phyloP scores from a whole-genome alignment of 2,113 vertebrate species.

The Oenanthe oenanthe region DNA sequence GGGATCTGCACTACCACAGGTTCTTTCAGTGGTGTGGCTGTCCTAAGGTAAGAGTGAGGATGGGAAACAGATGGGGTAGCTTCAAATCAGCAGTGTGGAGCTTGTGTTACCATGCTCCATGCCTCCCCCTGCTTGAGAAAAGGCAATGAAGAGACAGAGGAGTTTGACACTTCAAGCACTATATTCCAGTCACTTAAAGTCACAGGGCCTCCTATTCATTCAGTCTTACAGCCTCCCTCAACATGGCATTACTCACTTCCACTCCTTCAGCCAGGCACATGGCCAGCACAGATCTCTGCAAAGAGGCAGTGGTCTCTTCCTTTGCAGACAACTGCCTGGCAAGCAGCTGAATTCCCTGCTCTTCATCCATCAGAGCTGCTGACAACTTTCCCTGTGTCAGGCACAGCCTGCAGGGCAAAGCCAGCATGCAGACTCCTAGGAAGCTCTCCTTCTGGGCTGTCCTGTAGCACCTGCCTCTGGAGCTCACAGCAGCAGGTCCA shows the following conservation, averaged over 20 bases:
- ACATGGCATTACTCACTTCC: not conserved
- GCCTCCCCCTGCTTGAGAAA: not conserved
- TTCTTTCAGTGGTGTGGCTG: not conserved
- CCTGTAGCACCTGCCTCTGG: not conserved
- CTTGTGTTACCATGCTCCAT: not conserved
- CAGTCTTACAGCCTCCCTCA: not conserved
- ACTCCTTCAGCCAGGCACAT: not conserved
- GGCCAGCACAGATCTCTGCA: conserved; percentile 29
- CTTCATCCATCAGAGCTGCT: conserved; percentile 3
- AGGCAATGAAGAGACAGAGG: not conserved
- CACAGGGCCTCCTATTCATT: not conserved
- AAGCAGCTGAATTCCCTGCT: conserved; percentile 2
- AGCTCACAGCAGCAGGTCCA: not conserved
- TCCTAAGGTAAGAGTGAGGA: not conserved
- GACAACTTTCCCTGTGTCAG: not conserved
- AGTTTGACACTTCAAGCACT: not conserved
- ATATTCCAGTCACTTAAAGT: not conserved
- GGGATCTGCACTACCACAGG: not conserved
- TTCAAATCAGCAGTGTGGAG: not conserved
- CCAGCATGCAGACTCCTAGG: not conserved
- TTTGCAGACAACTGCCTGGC: not conserved
- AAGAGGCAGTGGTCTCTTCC: conserved; percentile 30
- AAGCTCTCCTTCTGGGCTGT: not conserved
- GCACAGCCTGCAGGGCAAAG: not conserved
- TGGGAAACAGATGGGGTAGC: not conserved